Evolutionary conservation across 1,140 invertebrate genomes (phyloP).

Genomic region (Eurosta solidaginis): DNA sequence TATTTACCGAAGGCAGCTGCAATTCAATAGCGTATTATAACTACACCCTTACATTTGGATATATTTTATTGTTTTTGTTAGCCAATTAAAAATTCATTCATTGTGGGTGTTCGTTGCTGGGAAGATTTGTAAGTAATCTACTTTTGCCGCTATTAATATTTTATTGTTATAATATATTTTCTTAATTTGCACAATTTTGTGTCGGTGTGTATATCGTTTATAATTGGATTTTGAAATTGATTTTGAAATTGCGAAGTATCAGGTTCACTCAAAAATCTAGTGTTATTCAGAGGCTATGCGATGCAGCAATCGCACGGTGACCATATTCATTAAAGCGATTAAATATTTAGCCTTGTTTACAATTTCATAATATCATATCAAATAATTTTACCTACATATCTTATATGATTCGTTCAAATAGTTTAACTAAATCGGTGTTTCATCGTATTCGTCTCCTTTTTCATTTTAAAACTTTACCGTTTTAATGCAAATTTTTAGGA

Average conservation of each 20-base stretch:
- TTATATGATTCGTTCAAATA: too few species aligned
- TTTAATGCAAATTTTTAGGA: too few species aligned
- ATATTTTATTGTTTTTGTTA: background rate
- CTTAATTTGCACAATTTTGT: background rate
- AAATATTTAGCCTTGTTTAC: too few species aligned
- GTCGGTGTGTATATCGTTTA: background rate
- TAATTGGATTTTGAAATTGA: conserved; percentile 25
- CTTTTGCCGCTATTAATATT: background rate
- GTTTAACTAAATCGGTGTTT: too few species aligned
- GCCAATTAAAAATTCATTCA: background rate
- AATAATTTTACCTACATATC: too few species aligned
- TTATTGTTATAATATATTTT: background rate
- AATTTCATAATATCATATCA: too few species aligned
- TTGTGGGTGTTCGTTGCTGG: conserved; percentile 4
- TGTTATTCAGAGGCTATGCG: background rate
- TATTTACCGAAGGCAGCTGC: background rate
- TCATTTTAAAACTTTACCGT: too few species aligned
- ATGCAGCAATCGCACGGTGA: too few species aligned
- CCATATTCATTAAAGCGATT: too few species aligned
- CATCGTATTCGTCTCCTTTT: too few species aligned
- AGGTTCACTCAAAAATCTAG: background rate
- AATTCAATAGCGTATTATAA: background rate
- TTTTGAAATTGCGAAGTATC: background rate
- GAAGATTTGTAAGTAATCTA: background rate
- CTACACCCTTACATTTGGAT: background rate